Evolutionary conservation across 2,113 vertebrate species (phyloP), one percentile per base, ranked within the genome.

Genomic region (Vireo altiloquus): DNA sequence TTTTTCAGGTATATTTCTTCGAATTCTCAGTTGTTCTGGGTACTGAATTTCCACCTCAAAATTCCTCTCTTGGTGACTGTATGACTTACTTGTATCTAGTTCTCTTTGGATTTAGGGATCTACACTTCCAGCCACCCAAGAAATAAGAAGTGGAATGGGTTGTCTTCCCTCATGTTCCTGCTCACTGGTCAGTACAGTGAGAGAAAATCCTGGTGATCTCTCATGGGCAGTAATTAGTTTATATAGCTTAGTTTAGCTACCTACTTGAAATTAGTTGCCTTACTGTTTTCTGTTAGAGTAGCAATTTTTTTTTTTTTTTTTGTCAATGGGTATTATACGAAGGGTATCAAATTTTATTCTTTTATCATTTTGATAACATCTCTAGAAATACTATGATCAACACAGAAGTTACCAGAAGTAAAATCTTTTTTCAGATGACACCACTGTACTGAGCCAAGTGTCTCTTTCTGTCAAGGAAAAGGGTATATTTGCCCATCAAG

Each of bases 21-120:
- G 42, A 88, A 89, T 92, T 87, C 63, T 83, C 88, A 89, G 20
- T 93, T 95, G 70, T 22, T 91, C 69, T 84, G 69, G 28, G 68
- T 79, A 68, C 33, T 49, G 56, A 80, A 74, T 70, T 82, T 86
- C 47, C 90, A 24, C 71, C 54, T 85, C 71, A 70, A 40, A 82
- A 76, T 46, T 66, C 37, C 12, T 30, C 20, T 74, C 39, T 42
- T 80, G 22, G 11, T 76, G 23, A 71, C n/a, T 68, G 8, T 28
- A 9, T 46, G 33, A 25, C 33, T 63, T 87, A 33, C 8, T 61
- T 80, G 11, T 82, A 42, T 50, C 37, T 22, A 57, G 20, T 61
- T 65, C 42, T 75, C 31, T 59, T 50, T 66, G 77, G 35, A 60
- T 94, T 69, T 88, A 46, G 50, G 46, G 28, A 65, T 90, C 54